Evolutionary conservation across 1,140 invertebrate species (phyloP).

Genomic region (Drosophila ambigua): DNA sequence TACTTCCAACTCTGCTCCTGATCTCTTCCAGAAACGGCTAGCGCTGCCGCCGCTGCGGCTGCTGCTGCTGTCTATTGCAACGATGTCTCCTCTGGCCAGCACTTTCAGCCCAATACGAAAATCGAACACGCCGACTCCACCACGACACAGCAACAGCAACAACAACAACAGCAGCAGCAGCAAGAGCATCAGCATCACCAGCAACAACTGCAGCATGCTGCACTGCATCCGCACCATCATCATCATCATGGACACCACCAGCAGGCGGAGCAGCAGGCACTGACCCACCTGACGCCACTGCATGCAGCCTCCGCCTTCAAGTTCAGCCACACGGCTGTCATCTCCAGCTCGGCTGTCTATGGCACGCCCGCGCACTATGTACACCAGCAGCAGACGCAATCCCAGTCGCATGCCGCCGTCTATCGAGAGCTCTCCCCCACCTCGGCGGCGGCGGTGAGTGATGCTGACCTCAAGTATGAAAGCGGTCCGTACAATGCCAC

Average conservation of each 20-base stretch:
- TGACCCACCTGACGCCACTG: constrained; percentile 62
- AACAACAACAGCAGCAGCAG: constrained; percentile 45
- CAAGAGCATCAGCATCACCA: constrained; percentile 46
- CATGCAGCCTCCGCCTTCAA: constrained; percentile 73
- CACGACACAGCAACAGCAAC: constrained; percentile 66
- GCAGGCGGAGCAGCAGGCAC: constrained; percentile 55
- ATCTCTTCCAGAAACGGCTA: constrained; percentile 53
- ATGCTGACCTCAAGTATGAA: constrained; percentile 75
- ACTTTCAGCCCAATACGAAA: constrained; percentile 73
- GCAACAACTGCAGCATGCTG: constrained; percentile 57
- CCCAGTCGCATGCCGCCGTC: constrained; percentile 50
- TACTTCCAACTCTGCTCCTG: constrained; percentile 25
- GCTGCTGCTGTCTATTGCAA: constrained; percentile 70
- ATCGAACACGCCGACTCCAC: constrained; percentile 77
- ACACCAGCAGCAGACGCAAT: constrained; percentile 62
- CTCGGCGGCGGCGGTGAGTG: constrained; percentile 27
- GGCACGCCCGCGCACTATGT: constrained; percentile 59
- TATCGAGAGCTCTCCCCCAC: constrained; percentile 64
- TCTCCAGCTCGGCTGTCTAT: constrained; percentile 72
- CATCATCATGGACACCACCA: constrained; percentile 64
- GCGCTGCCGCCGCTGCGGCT: constrained; percentile 60
- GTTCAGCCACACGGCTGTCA: constrained; percentile 73
- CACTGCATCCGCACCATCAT: constrained; percentile 57
- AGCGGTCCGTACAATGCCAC: constrained; percentile 76
- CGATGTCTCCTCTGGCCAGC: constrained; percentile 66